phyloP scores from a whole-genome alignment of 1,140 invertebrate species.

The Polypedilum pembai region DNA sequence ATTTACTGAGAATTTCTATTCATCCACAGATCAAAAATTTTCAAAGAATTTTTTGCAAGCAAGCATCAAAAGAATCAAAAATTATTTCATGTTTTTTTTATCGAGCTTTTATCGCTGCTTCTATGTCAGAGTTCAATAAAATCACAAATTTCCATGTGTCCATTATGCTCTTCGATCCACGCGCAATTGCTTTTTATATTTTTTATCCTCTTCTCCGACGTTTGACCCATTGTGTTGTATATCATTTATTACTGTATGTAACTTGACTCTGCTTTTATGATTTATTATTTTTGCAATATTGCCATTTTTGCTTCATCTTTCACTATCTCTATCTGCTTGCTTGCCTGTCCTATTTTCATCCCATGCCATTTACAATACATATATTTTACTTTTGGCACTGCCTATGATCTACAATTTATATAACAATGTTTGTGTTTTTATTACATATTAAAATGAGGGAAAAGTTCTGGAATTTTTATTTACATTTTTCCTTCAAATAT shows the following conservation, averaged over 20 bases:
- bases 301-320: not conserved
- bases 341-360: not conserved
- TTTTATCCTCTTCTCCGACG: not conserved
- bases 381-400: not conserved
- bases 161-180: not conserved
- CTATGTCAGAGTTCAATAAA: not conserved
- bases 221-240: conserved; percentile 26
- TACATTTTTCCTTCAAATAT: too few species aligned
- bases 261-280: conserved; percentile 8
- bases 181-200: not conserved
- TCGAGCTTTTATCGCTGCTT: too few species aligned
- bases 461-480: too few species aligned
- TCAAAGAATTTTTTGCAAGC: too few species aligned
- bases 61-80: too few species aligned
- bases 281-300: conserved; percentile 28
- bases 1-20: too few species aligned
- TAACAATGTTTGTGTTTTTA: too few species aligned
- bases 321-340: too few species aligned
- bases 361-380: not conserved
- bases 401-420: too few species aligned
- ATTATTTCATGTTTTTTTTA: too few species aligned
- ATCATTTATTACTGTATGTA: conserved; percentile 10
- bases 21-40: too few species aligned
- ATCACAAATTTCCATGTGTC: conserved; percentile 11
- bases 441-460: too few species aligned